phyloP scores from a whole-genome alignment of 2,888 invertebrate species.

The Molanna angustata region DNA sequence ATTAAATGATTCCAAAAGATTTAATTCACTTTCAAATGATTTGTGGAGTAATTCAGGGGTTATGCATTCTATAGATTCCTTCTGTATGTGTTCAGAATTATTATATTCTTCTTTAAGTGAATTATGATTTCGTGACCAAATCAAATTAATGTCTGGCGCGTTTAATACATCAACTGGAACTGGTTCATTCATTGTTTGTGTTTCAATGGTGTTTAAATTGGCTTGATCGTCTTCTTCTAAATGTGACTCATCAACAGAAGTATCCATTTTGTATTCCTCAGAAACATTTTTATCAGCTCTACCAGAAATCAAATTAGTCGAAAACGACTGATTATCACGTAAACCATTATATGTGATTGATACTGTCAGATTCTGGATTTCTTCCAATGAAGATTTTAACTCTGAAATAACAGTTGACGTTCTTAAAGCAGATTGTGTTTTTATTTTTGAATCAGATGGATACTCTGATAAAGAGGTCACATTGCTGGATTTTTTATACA shows the following conservation, averaged over 20 bases:
- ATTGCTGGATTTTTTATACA: constrained; percentile 1
- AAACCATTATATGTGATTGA: constrained; percentile 7
- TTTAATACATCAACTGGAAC: too few relatives aligned
- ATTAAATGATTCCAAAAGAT: constrained; percentile 24
- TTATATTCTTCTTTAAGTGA: too few relatives aligned
- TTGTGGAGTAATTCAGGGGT: constrained; percentile 4
- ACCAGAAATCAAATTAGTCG: too few relatives aligned
- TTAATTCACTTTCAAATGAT: constrained; percentile 19
- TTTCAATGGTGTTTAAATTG: too few relatives aligned
- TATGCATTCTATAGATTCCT: background rate
- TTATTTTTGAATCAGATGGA: background rate
- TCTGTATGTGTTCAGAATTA: too few relatives aligned
- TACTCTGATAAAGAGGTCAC: background rate
- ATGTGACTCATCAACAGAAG: background rate
- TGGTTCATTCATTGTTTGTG: too few relatives aligned
- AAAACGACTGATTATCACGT: constrained; percentile 4
- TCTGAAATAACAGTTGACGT: constrained; percentile 12
- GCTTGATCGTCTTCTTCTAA: background rate
- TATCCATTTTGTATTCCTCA: background rate
- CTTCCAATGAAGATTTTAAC: constrained; percentile 16
- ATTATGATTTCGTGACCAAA: constrained; percentile 15
- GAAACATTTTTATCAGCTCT: background rate
- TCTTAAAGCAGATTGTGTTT: background rate
- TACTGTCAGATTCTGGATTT: constrained; percentile 19
- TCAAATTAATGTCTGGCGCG: constrained; percentile 19